A percentile compares a stretch with the other conserved stretches of the same genome.
Evolutionary conservation across 2,888 invertebrate species (phyloP).

Genomic region (Erebia epiphron): DNA sequence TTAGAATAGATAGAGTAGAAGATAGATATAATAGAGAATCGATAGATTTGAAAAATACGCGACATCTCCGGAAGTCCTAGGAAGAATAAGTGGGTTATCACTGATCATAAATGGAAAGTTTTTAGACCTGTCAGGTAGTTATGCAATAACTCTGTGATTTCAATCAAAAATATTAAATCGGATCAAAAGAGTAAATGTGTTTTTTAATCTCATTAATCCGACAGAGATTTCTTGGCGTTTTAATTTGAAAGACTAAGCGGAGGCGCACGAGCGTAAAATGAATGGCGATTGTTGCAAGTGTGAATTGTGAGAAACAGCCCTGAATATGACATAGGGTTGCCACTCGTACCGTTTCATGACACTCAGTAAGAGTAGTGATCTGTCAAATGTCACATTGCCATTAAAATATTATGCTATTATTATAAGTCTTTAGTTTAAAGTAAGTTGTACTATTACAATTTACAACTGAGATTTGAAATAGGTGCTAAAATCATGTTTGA

Average conservation of each 20-base stretch:
- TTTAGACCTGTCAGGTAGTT: not conserved
- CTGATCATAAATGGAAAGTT: not conserved
- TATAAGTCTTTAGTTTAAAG: too few species aligned
- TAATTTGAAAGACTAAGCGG: constrained; percentile 56
- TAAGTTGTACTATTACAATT: too few species aligned
- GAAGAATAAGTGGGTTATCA: too few species aligned
- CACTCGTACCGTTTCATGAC: not conserved
- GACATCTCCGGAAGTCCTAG: too few species aligned
- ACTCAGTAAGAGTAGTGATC: not conserved
- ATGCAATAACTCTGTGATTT: not conserved
- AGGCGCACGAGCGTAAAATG: constrained; percentile 78
- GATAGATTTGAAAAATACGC: too few species aligned
- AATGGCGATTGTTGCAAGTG: constrained; percentile 71
- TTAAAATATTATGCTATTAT: not conserved
- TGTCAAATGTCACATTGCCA: not conserved
- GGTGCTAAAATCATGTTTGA: too few species aligned
- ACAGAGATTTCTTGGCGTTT: constrained; percentile 56
- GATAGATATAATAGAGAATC: too few species aligned
- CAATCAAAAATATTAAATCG: constrained; percentile 3
- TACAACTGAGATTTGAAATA: too few species aligned
- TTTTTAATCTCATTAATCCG: constrained; percentile 38
- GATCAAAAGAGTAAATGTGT: constrained; percentile 4
- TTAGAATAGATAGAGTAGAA: too few species aligned
- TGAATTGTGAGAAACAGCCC: constrained; percentile 58
- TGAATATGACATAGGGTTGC: constrained; percentile 44